phyloP scores from a whole-genome alignment of 1,140 invertebrate genomes.

The Coenobita brevimanus region DNA sequence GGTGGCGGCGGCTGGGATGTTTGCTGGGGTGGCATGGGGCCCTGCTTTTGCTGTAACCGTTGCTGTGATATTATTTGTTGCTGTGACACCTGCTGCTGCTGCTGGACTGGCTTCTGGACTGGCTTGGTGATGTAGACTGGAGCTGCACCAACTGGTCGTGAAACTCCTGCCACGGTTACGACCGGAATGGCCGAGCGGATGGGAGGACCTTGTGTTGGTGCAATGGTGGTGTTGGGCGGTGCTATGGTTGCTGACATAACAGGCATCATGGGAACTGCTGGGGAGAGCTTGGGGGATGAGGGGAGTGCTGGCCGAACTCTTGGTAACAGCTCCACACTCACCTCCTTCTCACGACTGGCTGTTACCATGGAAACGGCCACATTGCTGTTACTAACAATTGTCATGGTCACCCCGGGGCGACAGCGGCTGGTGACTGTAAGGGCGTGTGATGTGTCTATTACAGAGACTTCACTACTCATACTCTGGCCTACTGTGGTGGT shows the following conservation, averaged over 20 bases:
- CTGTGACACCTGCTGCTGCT: neutral
- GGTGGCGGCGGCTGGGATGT: neutral
- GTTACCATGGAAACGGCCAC: conserved; percentile 18
- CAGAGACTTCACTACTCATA: conserved; percentile 6
- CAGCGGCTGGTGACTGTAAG: neutral
- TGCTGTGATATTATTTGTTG: conserved; percentile 2
- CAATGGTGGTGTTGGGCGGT: conserved; percentile 6
- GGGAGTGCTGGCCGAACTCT: conserved; percentile 28
- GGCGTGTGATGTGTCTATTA: neutral
- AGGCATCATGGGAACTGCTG: conserved; percentile 12
- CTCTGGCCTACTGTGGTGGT: neutral
- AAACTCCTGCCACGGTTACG: conserved; percentile 20
- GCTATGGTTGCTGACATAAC: conserved; percentile 21
- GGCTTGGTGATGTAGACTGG: conserved; percentile 39
- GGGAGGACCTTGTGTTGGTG: conserved; percentile 21
- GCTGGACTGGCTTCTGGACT: neutral
- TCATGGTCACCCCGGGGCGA: conserved; percentile 51
- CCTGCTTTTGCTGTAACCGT: neutral
- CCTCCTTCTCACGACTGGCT: conserved; percentile 13
- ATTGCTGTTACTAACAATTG: conserved; percentile 42
- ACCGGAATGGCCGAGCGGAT: conserved; percentile 8
- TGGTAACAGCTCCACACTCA: conserved; percentile 50
- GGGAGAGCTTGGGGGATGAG: neutral
- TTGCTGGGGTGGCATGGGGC: neutral
- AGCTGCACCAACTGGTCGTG: conserved; percentile 27